phyloP scores from a whole-genome alignment of 2,888 invertebrate genomes.

The Athetis lepigone region DNA sequence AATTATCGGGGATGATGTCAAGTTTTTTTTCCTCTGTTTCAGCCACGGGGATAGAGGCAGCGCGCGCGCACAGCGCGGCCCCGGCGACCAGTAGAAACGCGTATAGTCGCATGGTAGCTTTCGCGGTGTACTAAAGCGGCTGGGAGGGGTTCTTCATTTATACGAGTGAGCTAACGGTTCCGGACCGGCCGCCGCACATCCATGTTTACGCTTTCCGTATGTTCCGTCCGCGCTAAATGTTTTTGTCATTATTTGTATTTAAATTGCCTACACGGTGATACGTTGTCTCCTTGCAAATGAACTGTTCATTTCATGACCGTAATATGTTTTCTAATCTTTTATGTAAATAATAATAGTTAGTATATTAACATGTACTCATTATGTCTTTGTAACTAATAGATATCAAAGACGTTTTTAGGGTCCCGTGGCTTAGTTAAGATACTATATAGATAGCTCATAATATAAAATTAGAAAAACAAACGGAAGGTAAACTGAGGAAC shows the following conservation, averaged over 20 bases:
- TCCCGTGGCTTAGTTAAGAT: too few relatives aligned
- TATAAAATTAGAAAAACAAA: too few relatives aligned
- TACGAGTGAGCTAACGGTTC: conserved; percentile 84
- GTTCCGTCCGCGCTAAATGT: conserved; percentile 76
- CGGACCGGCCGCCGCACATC: conserved; percentile 65
- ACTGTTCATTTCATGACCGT: conserved; percentile 50
- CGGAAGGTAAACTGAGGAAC: too few relatives aligned
- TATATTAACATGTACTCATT: too few relatives aligned
- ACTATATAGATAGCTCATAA: too few relatives aligned
- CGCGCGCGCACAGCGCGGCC: conserved; percentile 76
- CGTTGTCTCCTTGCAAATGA: conserved; percentile 60
- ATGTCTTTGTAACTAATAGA: too few relatives aligned
- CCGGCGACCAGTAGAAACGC: conserved; percentile 76
- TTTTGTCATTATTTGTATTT: conserved; percentile 84
- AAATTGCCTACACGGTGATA: conserved; percentile 67
- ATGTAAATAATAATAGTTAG: too few relatives aligned
- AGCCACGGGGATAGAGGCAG: conserved; percentile 74
- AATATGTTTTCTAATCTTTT: conserved; percentile 5
- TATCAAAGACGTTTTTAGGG: too few relatives aligned
- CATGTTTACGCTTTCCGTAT: conserved; percentile 77
- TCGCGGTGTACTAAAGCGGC: conserved; percentile 75
- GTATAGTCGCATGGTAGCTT: conserved; percentile 81
- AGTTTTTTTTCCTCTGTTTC: conserved; percentile 61
- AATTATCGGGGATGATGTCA: conserved; percentile 62
- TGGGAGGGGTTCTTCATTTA: conserved; percentile 78